Conservation (phyloP, 1,140 invertebrate genomes). For the Triops longicaudatus region DNA sequence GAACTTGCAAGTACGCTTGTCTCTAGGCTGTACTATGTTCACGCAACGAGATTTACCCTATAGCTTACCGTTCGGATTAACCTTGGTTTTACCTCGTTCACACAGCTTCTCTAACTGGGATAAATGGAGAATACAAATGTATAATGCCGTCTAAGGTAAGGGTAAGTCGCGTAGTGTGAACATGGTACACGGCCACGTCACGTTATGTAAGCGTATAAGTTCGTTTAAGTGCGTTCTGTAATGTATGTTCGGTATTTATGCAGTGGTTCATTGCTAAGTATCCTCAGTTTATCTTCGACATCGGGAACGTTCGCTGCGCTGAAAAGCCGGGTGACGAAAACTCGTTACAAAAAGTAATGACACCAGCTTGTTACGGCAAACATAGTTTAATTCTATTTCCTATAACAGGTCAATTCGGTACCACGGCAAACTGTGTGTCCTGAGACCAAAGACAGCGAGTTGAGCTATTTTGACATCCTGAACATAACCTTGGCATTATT, state of each 20-base stretch:
- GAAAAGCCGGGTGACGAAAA: slow-evolving; percentile 37
- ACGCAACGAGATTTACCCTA: not conserved
- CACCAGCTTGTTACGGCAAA: not conserved
- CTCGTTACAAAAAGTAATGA: not conserved
- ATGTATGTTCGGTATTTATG: too few species aligned
- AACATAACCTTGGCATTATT: slow-evolving; percentile 57
- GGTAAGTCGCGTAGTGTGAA: too few species aligned
- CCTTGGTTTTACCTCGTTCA: too few species aligned
- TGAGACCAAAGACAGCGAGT: slow-evolving; percentile 1
- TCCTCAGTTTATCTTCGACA: slow-evolving; percentile 54
- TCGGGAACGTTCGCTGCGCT: slow-evolving; percentile 55
- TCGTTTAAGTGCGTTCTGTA: too few species aligned
- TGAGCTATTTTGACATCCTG: slow-evolving; percentile 51
- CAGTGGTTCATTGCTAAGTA: slow-evolving; percentile 61
- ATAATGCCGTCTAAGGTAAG: too few species aligned
- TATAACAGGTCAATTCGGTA: slow-evolving; percentile 17
- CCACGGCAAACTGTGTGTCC: slow-evolving; percentile 22
- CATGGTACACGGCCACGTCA: too few species aligned
- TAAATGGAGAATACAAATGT: too few species aligned
- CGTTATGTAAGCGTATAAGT: too few species aligned
- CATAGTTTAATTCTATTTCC: not conserved
- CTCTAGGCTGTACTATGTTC: not conserved
- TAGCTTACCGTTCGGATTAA: too few species aligned
- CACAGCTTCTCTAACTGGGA: too few species aligned
- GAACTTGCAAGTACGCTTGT: slow-evolving; percentile 50